Conservation (phyloP, 2,888 invertebrate species). For the Torymus aiolomorphi region DNA sequence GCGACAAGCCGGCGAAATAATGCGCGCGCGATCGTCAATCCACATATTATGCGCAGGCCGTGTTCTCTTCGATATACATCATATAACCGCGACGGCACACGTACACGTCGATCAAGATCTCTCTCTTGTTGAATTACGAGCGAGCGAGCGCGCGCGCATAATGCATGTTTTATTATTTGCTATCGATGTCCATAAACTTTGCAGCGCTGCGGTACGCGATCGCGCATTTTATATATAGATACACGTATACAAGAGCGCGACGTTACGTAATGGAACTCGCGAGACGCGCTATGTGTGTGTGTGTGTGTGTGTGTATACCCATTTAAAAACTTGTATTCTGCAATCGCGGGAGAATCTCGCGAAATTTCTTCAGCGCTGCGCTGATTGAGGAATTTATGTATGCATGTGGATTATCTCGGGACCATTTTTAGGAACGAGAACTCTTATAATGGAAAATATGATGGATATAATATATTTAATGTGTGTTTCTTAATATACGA, state of each 20-base stretch:
- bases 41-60: not conserved
- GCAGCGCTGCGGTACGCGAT: not conserved
- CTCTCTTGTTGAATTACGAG: constrained; percentile 23
- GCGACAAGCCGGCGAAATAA: too few species aligned
- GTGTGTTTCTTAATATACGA: not conserved
- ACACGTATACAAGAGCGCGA: not conserved
- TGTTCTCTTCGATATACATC: not conserved
- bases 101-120: constrained; percentile 47
- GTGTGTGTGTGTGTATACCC: too few species aligned
- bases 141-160: not conserved
- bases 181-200: constrained; percentile 36
- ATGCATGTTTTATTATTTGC: constrained; percentile 9
- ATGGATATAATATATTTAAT: not conserved
- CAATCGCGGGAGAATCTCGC: not conserved
- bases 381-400: constrained; percentile 16
- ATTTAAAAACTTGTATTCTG: too few species aligned
- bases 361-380: constrained; percentile 16
- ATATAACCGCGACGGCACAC: not conserved
- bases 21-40: too few species aligned
- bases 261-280: constrained; percentile 15
- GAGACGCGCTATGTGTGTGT: not conserved
- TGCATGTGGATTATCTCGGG: not conserved
- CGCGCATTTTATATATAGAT: too few species aligned
- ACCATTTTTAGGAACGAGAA: too few species aligned
- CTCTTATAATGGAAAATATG: too few species aligned